Conservation (phyloP, 2,797 vertebrate genomes). For the Pygocentrus nattereri region DNA sequence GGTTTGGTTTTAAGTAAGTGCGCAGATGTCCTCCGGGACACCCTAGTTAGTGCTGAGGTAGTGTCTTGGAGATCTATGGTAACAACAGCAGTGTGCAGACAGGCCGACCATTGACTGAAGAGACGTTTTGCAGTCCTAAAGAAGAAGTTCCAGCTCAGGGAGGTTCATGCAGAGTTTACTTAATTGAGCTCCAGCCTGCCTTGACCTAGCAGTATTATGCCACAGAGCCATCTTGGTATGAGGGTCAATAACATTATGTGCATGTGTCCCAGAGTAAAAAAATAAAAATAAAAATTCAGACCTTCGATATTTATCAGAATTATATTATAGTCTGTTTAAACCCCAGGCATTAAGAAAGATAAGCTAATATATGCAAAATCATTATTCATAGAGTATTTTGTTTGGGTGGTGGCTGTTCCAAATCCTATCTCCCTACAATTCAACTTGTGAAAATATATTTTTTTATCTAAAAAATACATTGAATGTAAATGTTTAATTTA, state of each 20-base stretch:
- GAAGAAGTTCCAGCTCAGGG: not conserved
- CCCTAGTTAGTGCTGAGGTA: not conserved
- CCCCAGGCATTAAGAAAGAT: no score
- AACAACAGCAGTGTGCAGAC: conserved; percentile 18
- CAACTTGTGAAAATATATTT: no score
- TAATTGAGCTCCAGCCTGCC: not conserved
- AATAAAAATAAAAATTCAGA: no score
- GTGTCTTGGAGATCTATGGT: conserved; percentile 45
- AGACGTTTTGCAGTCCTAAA: conserved; percentile 10
- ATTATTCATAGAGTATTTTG: no score
- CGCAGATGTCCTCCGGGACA: conserved; percentile 32
- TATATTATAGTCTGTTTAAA: no score
- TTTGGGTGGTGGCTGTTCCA: no score
- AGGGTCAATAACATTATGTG: not conserved
- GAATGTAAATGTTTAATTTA: no score
- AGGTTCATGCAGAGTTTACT: conserved; percentile 48
- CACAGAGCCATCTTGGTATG: not conserved
- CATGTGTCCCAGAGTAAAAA: no score
- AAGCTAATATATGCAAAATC: no score
- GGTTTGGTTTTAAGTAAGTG: conserved; percentile 58
- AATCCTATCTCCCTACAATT: no score
- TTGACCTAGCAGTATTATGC: not conserved
- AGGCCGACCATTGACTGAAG: not conserved
- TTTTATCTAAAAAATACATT: no score
- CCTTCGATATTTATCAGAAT: no score